Conservation (phyloP, 2,113 vertebrate species). For the Falcunculus frontatus region DNA sequence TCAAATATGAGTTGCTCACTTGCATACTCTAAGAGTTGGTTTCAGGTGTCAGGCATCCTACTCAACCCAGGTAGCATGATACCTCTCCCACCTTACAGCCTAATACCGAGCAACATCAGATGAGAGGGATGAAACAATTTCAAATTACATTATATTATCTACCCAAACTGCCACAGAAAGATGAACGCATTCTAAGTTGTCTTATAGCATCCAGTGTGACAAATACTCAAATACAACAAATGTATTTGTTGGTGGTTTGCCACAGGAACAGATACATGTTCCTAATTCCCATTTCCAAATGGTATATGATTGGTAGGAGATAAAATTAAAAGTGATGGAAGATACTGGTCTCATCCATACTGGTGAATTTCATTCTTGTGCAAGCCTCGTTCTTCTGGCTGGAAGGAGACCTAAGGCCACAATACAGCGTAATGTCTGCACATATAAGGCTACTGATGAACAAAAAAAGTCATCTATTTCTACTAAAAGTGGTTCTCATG, state of each 20-base stretch:
- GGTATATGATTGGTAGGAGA: not conserved
- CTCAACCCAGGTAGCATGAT: too few species aligned
- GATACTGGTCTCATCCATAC: not conserved
- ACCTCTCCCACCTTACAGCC: not conserved
- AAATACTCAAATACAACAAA: not conserved
- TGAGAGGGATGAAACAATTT: not conserved
- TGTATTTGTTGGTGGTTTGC: not conserved
- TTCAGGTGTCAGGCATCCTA: not conserved
- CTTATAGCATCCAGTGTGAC: not conserved
- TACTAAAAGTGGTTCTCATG: not conserved
- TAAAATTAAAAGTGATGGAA: not conserved
- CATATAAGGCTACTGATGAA: accelerated
- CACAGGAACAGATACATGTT: not conserved
- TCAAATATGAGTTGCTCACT: not conserved
- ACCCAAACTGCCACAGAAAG: not conserved
- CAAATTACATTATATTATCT: not conserved
- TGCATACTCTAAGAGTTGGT: not conserved
- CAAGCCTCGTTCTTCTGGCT: not conserved
- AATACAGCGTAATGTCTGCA: not conserved
- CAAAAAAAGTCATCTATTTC: not conserved
- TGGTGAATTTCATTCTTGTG: not conserved
- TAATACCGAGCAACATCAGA: not conserved
- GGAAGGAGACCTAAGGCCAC: not conserved
- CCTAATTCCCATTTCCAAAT: not conserved
- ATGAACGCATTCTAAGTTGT: not conserved